These are phyloP conservation scores for Ricordea florida DNA, from an alignment of 92 coral and sea anemone genomes.

Conservation along the genomic window DNA sequence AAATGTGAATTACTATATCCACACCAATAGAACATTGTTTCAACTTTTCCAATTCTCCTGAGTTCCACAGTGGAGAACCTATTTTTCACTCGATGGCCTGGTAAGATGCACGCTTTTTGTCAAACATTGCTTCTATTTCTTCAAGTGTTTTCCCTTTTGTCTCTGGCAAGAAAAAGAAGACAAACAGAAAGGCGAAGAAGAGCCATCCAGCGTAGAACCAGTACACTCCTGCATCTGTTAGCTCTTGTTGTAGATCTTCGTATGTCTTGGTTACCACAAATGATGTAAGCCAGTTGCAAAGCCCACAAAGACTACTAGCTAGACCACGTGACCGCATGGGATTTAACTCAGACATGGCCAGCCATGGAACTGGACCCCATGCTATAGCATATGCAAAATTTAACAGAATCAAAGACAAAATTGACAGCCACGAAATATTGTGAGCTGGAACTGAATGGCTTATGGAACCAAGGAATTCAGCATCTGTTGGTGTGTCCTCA, in stretches of 20 bases:
- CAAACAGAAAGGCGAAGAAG: slow-evolving; percentile 61
- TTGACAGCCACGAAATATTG: slow-evolving; percentile 67
- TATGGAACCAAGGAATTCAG: too few relatives aligned
- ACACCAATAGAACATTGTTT: too few relatives aligned
- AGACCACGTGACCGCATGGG: slow-evolving; percentile 81
- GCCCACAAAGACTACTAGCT: slow-evolving; percentile 69
- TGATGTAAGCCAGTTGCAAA: slow-evolving; percentile 56
- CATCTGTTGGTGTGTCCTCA: neutral
- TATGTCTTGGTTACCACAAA: slow-evolving; percentile 78
- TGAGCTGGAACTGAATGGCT: too few relatives aligned
- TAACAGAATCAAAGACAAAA: slow-evolving; percentile 53
- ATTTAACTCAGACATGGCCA: slow-evolving; percentile 84
- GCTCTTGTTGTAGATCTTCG: slow-evolving; percentile 40
- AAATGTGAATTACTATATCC: too few relatives aligned
- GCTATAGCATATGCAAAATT: slow-evolving; percentile 66
- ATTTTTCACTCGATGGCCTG: neutral
- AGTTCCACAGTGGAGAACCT: neutral
- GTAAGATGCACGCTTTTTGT: slow-evolving; percentile 7
- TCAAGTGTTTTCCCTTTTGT: slow-evolving; percentile 88
- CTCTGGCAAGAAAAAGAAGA: slow-evolving; percentile 73
- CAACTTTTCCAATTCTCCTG: neutral
- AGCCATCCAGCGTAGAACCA: slow-evolving; percentile 83
- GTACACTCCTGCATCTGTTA: slow-evolving; percentile 69
- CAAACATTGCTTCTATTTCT: slow-evolving; percentile 72
- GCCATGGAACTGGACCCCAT: slow-evolving; percentile 96